phyloP scores from a whole-genome alignment of 2,888 invertebrate species.

The Anodontia alba region DNA sequence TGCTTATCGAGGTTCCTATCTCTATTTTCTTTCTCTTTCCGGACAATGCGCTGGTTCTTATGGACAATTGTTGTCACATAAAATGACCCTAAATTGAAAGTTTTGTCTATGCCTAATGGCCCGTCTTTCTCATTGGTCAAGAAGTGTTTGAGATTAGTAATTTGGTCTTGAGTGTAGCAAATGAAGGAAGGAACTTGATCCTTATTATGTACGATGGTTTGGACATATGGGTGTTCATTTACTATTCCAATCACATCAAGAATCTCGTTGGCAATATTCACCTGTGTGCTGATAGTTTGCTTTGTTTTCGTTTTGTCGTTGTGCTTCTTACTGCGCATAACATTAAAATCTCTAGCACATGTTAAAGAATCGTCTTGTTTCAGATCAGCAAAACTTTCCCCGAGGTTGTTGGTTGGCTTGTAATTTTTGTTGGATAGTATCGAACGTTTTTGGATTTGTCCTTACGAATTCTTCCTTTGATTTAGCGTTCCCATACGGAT shows the following conservation, averaged over 20 bases:
- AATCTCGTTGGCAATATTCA: slow-evolving; percentile 33
- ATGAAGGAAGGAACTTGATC: slow-evolving; percentile 27
- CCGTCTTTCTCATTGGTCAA: neutral
- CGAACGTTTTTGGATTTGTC: slow-evolving; percentile 1
- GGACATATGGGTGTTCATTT: slow-evolving; percentile 25
- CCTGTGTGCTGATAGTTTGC: neutral
- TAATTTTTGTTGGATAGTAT: neutral
- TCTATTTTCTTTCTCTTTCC: too few species aligned
- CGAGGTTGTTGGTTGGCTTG: neutral
- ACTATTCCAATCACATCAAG: slow-evolving; percentile 34
- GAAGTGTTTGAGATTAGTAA: slow-evolving; percentile 22
- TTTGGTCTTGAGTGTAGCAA: slow-evolving; percentile 40
- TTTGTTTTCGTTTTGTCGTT: neutral
- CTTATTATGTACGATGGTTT: slow-evolving; percentile 27
- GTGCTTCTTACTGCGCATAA: slow-evolving; percentile 11
- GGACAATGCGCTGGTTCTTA: slow-evolving; percentile 27
- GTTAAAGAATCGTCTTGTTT: slow-evolving; percentile 23
- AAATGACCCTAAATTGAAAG: neutral
- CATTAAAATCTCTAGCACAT: slow-evolving; percentile 20
- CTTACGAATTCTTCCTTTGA: neutral
- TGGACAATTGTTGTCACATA: slow-evolving; percentile 24
- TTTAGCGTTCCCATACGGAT: neutral
- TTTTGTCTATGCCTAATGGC: slow-evolving; percentile 20
- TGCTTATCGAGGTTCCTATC: slow-evolving; percentile 18
- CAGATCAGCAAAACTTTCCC: slow-evolving; percentile 7